A percentile compares a stretch with the other conserved stretches of the same genome.
phyloP scores from a whole-genome alignment of 2,113 vertebrate genomes.

The Corythoichthys haematopterus region DNA sequence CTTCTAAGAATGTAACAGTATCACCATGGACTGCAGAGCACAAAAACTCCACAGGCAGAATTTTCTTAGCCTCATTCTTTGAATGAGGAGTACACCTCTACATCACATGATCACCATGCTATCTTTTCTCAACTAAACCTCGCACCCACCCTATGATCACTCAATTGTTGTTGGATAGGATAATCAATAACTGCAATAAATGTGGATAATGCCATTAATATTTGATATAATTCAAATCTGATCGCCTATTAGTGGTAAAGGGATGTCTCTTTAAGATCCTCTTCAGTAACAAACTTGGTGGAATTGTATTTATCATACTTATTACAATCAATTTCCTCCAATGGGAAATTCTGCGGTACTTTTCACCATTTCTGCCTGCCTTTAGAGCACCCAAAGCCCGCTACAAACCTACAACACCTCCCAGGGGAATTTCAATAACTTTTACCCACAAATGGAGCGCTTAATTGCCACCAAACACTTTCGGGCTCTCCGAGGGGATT shows the following conservation, averaged over 20 bases:
- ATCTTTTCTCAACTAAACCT: neutral
- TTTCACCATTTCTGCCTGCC: too few relatives aligned
- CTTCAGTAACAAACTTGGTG: neutral
- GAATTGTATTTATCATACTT: too few relatives aligned
- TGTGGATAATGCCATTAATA: neutral
- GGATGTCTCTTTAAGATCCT: neutral
- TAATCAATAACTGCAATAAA: neutral
- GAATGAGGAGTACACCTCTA: neutral
- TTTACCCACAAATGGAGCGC: too few relatives aligned
- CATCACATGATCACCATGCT: neutral
- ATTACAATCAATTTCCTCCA: too few relatives aligned
- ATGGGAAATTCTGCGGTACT: too few relatives aligned
- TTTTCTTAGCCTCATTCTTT: slow-evolving; percentile 6
- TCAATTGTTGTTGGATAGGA: neutral
- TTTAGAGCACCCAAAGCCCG: too few relatives aligned
- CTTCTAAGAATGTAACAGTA: slow-evolving; percentile 53
- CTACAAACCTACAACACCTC: too few relatives aligned
- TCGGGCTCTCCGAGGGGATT: too few relatives aligned
- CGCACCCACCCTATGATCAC: neutral
- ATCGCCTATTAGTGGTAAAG: neutral
- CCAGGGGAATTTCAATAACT: too few relatives aligned
- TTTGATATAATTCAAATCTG: neutral
- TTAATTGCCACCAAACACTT: too few relatives aligned
- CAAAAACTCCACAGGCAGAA: slow-evolving; percentile 11
- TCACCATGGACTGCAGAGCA: slow-evolving; percentile 32